phyloP scores from a whole-genome alignment of 2,888 invertebrate genomes.

The Pyrochroa serraticornis region DNA sequence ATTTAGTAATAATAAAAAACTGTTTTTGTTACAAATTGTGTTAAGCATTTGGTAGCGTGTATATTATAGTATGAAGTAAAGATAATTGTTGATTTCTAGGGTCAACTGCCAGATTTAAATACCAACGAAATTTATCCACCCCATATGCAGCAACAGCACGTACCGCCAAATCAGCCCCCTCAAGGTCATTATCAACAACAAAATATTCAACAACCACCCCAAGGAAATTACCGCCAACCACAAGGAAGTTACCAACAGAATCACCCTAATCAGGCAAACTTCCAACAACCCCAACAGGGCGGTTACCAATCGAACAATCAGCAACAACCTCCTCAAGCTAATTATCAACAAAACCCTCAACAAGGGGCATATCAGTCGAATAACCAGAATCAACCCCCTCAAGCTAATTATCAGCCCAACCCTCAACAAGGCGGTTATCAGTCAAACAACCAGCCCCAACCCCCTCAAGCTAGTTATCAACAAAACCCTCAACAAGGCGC shows the following conservation, averaged over 20 bases:
- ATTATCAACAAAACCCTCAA: slow-evolving; percentile 3
- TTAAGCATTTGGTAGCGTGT: too few relatives aligned
- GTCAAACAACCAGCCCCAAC: too few relatives aligned
- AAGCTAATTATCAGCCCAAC: neutral
- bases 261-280: neutral
- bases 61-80: neutral
- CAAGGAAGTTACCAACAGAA: neutral
- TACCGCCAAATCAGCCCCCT: neutral
- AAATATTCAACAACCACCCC: neutral
- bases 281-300: neutral
- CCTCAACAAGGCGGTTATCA: neutral
- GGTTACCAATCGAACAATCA: neutral
- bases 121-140: slow-evolving; percentile 21
- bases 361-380: neutral
- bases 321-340: slow-evolving; percentile 9
- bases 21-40: too few relatives aligned
- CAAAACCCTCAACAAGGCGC: slow-evolving; percentile 22
- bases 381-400: neutral
- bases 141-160: too few relatives aligned
- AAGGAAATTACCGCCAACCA: slow-evolving; percentile 4
- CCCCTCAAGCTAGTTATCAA: slow-evolving; percentile 11
- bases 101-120: slow-evolving; percentile 16
- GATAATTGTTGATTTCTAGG: slow-evolving; percentile 1
- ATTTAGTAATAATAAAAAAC: too few relatives aligned
- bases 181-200: slow-evolving; percentile 3